Evolutionary conservation across 2,113 vertebrate species (phyloP).

Genomic region (Salvelinus fontinalis): DNA sequence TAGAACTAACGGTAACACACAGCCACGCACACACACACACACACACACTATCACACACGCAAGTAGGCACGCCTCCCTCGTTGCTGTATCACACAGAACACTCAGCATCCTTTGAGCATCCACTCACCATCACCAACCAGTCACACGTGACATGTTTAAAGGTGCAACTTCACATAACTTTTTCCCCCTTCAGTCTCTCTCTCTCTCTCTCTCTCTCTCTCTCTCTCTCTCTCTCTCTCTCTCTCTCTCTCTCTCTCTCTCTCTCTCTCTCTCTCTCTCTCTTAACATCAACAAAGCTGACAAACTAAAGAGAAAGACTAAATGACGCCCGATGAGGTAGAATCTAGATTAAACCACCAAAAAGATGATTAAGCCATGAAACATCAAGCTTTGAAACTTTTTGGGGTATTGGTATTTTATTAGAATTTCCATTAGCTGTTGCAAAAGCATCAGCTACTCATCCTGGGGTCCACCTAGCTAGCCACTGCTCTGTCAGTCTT

Average conservation of each 20-base stretch:
- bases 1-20: neutral
- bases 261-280: constrained; percentile 28
- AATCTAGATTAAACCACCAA: constrained; percentile 20
- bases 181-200: constrained; percentile 45
- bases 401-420: neutral
- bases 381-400: constrained; percentile 53
- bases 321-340: constrained; percentile 15
- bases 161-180: constrained; percentile 47
- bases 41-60: constrained; percentile 43
- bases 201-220: constrained; percentile 28
- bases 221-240: constrained; percentile 15
- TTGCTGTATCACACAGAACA: constrained; percentile 56
- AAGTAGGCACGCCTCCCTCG: constrained; percentile 57
- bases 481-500: neutral
- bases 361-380: constrained; percentile 37
- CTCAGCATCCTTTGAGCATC: constrained; percentile 46
- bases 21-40: too few relatives aligned
- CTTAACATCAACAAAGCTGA: constrained; percentile 45
- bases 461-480: neutral
- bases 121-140: constrained; percentile 64
- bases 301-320: constrained; percentile 15
- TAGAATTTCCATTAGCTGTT: too few relatives aligned
- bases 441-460: too few relatives aligned
- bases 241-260: neutral
- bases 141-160: constrained; percentile 49